These are phyloP conservation scores for Baronia brevicornis DNA, from an alignment of 2,888 invertebrate species.

Conservation along the genomic window DNA sequence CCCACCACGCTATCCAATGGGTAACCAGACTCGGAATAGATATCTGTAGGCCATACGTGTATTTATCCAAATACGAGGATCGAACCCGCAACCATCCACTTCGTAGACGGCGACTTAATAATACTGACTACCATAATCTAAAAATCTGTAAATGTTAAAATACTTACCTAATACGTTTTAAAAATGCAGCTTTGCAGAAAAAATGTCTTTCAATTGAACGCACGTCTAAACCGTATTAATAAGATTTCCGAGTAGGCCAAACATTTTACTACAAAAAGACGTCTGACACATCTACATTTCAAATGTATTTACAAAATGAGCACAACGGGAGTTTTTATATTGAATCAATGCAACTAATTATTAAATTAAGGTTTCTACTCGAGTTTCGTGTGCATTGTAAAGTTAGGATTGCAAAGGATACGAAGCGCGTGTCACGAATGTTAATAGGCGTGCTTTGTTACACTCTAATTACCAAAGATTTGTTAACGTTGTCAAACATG, in stretches of 20 bases:
- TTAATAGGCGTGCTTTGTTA: constrained; percentile 34
- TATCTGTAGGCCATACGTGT: too few species aligned
- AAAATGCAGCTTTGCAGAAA: not conserved
- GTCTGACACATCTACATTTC: constrained; percentile 1
- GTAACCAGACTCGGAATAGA: too few species aligned
- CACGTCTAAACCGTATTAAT: constrained; percentile 2
- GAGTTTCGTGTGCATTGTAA: not conserved
- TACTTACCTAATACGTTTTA: too few species aligned
- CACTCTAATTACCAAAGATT: constrained; percentile 39
- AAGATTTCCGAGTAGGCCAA: not conserved
- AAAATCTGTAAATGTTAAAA: too few species aligned
- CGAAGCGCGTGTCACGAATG: constrained; percentile 23
- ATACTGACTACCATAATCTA: too few species aligned
- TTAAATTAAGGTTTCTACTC: not conserved
- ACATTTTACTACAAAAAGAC: not conserved
- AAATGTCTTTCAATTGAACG: not conserved
- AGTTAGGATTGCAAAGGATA: not conserved
- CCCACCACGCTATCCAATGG: too few species aligned
- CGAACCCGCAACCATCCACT: too few species aligned
- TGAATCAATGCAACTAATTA: not conserved
- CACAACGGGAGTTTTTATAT: not conserved
- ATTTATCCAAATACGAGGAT: too few species aligned
- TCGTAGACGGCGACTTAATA: too few species aligned
- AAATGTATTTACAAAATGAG: not conserved
- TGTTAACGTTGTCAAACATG: constrained; percentile 49